Evolutionary conservation across 35 echinoderm and acorn worm genomes (phyloP), one percentile per base, ranked within the genome.

Genomic region (Amphiura filiformis): DNA sequence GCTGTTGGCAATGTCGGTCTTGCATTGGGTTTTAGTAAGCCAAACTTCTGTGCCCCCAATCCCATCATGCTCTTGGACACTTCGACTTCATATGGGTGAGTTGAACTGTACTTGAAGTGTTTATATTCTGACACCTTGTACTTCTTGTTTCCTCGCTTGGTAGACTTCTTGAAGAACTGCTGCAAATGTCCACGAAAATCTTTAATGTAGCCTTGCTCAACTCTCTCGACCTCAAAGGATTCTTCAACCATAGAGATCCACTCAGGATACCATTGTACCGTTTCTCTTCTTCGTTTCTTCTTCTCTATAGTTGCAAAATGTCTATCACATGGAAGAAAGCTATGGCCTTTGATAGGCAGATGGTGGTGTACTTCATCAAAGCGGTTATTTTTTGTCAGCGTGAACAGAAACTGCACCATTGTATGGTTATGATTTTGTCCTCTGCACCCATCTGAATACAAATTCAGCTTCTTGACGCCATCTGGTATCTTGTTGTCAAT

Each of bases 91-190:
- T 85, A 37, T 65, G 84, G 11, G 39, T 86, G 84, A 36, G 5
- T 31, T 12, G 36, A 34, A 40, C 38, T 86, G 38, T 38, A 76
- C 7, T n/a, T 38, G 56, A 86, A 76, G 33, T 39, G 76, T 31
- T 88, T 88, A 41, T 88, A 88, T 34, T 88, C 86, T 33, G 86
- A 88, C 77, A 88, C 86, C 39, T 44, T 39, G 75, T 88, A 88
- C 39, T 13, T 18, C 18, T 79, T 26, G 30, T 35, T 39, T n/a
- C 75, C 49, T 80, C 40, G 35, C 38, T 88, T 88, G 36, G n/a
- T 88, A 1, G 86, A 38, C 39, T 80, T 88, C 76, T 88, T 80
- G 33, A 88, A 88, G 32, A 32, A 40, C 28, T 30, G 76, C 15
- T 37, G 3, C 32, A 88, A 40, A 88, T 88, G 86, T 17, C 77